Conservation (phyloP, 2,113 vertebrate genomes). For the Okapia johnstoni region DNA sequence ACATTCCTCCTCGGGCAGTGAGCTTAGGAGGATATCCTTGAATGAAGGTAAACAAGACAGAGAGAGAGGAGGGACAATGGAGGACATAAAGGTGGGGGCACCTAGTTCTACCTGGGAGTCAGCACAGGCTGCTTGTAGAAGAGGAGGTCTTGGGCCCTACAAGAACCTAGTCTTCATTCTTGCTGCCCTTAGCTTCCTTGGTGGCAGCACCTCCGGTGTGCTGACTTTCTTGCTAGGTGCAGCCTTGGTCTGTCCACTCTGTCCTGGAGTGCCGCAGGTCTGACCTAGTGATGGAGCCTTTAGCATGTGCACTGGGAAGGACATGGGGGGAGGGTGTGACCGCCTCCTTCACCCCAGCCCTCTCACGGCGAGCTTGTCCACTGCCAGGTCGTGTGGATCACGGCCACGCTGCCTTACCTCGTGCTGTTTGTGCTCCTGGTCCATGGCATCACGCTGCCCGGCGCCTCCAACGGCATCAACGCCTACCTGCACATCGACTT, state of each 20-base stretch:
- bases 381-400: constrained; percentile 96
- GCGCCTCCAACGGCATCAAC: constrained; percentile 91
- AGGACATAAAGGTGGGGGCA: no score
- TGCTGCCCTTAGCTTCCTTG: rapidly evolving
- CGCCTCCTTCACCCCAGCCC: rapidly evolving
- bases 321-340: neutral
- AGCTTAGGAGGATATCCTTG: neutral
- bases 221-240: rapidly evolving
- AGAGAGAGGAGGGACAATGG: no score
- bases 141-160: rapidly evolving
- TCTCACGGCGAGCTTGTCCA: neutral
- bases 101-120: neutral
- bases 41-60: neutral
- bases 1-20: neutral
- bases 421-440: constrained; percentile 95
- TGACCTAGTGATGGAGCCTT: neutral
- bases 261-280: neutral
- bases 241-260: neutral
- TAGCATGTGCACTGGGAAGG: rapidly evolving
- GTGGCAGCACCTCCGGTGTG: rapidly evolving
- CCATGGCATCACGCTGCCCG: constrained; percentile 93
- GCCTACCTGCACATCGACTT: constrained; percentile 96
- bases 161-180: neutral
- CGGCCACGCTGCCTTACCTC: constrained; percentile 96
- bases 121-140: neutral